Evolutionary conservation across 1,140 invertebrate genomes (phyloP).

Genomic region (Medauroidea extradentata): DNA sequence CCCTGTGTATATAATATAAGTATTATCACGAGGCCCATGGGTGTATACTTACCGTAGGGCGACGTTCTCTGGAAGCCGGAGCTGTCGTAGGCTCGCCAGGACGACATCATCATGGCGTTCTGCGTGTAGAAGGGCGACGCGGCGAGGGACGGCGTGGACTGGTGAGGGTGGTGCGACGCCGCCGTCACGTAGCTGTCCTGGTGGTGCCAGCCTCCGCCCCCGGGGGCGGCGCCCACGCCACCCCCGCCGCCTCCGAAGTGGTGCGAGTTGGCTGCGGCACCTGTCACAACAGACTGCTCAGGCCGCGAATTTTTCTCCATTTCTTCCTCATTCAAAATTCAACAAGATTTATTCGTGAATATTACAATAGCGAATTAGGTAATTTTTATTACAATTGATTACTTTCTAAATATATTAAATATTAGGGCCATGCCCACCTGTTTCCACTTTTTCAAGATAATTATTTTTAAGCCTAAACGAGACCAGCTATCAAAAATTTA

Average conservation of each 20-base stretch:
- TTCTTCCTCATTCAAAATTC: too few species aligned
- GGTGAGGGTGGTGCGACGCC: conserved; percentile 23
- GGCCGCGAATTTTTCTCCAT: conserved; percentile 39
- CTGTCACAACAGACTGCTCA: conserved; percentile 36
- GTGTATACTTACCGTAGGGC: conserved; percentile 56
- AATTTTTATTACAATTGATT: too few species aligned
- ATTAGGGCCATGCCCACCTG: too few species aligned
- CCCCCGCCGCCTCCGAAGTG: conserved; percentile 22
- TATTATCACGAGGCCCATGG: too few species aligned
- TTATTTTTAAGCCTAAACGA: too few species aligned
- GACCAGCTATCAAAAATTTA: too few species aligned
- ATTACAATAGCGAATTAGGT: too few species aligned
- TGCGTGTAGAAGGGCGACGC: conserved; percentile 60
- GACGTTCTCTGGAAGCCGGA: conserved; percentile 66
- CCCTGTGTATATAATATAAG: too few species aligned
- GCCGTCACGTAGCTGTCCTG: conserved; percentile 37
- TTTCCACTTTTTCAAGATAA: too few species aligned
- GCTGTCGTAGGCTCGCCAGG: conserved; percentile 66
- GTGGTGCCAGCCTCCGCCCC: conserved; percentile 26
- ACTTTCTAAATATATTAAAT: too few species aligned
- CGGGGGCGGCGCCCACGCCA: conserved; percentile 19
- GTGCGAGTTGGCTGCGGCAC: conserved; percentile 32
- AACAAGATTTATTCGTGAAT: too few species aligned
- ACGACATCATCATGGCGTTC: conserved; percentile 71
- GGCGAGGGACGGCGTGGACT: conserved; percentile 43